Conservation (phyloP, 1,140 invertebrate species). For the Ruditapes philippinarum region DNA sequence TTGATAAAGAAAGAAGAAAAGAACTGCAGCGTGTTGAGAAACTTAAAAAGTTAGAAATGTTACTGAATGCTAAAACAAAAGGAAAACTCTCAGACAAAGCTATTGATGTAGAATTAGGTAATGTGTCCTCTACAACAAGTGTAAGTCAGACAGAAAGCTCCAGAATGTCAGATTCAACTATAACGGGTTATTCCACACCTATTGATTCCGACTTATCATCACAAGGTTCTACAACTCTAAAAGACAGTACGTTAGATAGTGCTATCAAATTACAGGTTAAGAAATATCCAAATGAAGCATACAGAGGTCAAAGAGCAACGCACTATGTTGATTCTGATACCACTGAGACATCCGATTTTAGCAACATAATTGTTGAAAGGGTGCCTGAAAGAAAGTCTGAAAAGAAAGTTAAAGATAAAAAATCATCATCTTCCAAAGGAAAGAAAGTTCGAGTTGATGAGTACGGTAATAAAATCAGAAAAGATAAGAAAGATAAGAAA, state of each 20-base stretch:
- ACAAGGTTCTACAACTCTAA: slow-evolving; percentile 48
- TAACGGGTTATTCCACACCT: slow-evolving; percentile 29
- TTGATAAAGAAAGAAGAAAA: slow-evolving; percentile 75
- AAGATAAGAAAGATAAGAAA: slow-evolving; percentile 42
- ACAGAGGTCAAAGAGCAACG: slow-evolving; percentile 30
- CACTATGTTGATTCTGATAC: slow-evolving; percentile 41
- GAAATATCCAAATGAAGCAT: slow-evolving; percentile 8
- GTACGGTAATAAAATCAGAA: slow-evolving; percentile 45
- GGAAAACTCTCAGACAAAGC: slow-evolving; percentile 77
- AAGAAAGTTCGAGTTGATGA: slow-evolving; percentile 55
- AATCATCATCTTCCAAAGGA: slow-evolving; percentile 6
- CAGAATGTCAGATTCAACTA: slow-evolving; percentile 57
- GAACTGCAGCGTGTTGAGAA: slow-evolving; percentile 80
- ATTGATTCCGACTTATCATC: slow-evolving; percentile 48
- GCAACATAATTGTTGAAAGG: slow-evolving; percentile 61
- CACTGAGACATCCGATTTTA: slow-evolving; percentile 54
- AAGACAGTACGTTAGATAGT: slow-evolving; percentile 57
- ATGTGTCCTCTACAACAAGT: slow-evolving; percentile 78
- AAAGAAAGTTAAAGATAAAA: slow-evolving; percentile 25
- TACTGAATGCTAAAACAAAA: slow-evolving; percentile 77
- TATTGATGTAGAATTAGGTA: slow-evolving; percentile 74
- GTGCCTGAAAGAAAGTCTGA: slow-evolving; percentile 21
- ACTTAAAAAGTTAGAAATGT: slow-evolving; percentile 80
- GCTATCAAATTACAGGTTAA: slow-evolving; percentile 53
- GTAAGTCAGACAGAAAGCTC: slow-evolving; percentile 58